Evolutionary conservation across 2,113 vertebrate genomes (phyloP).

Genomic region (Callopanchax toddi): DNA sequence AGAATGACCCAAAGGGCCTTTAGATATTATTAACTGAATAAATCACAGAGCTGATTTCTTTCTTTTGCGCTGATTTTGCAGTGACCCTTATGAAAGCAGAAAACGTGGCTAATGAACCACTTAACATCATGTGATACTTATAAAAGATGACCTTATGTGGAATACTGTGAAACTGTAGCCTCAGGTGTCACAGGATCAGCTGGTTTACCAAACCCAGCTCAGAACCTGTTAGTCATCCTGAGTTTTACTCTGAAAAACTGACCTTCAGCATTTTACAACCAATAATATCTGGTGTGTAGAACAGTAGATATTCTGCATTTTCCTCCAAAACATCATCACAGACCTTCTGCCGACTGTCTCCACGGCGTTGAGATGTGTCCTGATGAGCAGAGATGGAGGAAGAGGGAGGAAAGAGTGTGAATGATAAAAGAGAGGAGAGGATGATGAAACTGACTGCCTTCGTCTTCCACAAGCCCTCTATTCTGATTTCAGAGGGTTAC

Average conservation of each 20-base stretch:
- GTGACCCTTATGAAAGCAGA: no score
- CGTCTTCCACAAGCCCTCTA: slow-evolving; percentile 27
- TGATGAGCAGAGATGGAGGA: slow-evolving; percentile 29
- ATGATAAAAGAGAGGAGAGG: slow-evolving; percentile 35
- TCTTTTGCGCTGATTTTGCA: no score
- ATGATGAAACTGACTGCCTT: slow-evolving; percentile 26
- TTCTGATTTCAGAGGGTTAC: slow-evolving; percentile 17
- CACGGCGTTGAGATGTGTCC: slow-evolving; percentile 48
- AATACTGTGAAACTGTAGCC: no score
- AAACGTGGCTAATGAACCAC: no score
- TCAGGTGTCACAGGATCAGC: no score
- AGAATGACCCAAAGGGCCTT: no score
- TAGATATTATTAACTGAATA: no score
- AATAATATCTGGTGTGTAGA: slow-evolving; percentile 25
- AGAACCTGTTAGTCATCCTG: background rate
- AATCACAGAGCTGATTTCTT: no score
- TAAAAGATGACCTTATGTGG: no score
- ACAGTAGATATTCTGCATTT: slow-evolving; percentile 37
- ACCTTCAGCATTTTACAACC: slow-evolving; percentile 16
- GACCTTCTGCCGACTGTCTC: slow-evolving; percentile 59
- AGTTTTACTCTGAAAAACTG: slow-evolving; percentile 17
- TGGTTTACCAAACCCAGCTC: no score
- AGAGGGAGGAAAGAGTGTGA: slow-evolving; percentile 25
- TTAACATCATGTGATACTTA: no score
- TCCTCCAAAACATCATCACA: slow-evolving; percentile 69